phyloP scores from a whole-genome alignment of 2,888 invertebrate species.

The Ephialtes manifestator region DNA sequence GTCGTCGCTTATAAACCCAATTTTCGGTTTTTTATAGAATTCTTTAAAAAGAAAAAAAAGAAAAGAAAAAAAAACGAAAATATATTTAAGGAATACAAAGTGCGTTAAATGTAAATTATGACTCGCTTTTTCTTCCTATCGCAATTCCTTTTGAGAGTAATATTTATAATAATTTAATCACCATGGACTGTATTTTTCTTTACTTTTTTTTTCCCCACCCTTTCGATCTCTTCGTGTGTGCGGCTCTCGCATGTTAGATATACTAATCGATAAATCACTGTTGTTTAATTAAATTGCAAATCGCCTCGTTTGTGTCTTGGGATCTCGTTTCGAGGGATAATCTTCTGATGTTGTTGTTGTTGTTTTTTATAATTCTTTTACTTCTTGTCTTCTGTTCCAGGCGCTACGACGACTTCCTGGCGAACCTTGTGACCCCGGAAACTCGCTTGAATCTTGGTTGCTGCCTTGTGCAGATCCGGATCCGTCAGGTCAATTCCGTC shows the following conservation, averaged over 20 bases:
- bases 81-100: conserved; percentile 13
- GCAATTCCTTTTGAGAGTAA: conserved; percentile 34
- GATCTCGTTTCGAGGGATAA: conserved; percentile 2
- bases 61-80: background rate
- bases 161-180: conserved; percentile 13
- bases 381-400: conserved; percentile 76
- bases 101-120: conserved; percentile 1
- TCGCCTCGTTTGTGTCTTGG: conserved; percentile 37
- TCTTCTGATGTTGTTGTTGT: conserved; percentile 3
- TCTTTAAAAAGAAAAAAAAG: background rate
- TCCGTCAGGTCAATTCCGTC: conserved; percentile 94
- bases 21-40: background rate
- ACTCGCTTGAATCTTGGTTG: conserved; percentile 96
- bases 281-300: conserved; percentile 14
- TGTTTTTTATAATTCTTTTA: conserved; percentile 64
- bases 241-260: conserved; percentile 11
- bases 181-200: conserved; percentile 7
- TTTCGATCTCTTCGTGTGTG: conserved; percentile 13
- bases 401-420: conserved; percentile 87
- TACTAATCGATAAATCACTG: conserved; percentile 43
- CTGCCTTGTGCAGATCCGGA: conserved; percentile 95
- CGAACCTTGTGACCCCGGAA: conserved; percentile 96
- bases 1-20: background rate
- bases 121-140: background rate
- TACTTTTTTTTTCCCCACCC: conserved; percentile 13